Percentiles rank a stretch among this genome's conserved stretches.
These are phyloP conservation scores for Eremobia ochroleuca DNA, from an alignment of 2,888 invertebrate genomes.

Conservation along the genomic window DNA sequence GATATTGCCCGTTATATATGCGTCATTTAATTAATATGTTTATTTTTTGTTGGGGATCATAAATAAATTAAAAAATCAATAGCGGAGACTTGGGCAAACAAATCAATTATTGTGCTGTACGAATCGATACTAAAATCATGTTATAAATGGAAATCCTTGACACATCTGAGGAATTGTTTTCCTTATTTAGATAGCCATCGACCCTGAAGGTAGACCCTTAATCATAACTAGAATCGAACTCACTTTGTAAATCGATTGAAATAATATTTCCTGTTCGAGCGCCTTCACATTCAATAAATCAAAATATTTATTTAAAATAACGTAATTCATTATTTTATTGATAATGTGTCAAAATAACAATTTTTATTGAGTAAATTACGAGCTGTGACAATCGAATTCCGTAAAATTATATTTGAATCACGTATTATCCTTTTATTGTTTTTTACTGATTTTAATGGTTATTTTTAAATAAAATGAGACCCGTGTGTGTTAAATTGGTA, in stretches of 20 bases:
- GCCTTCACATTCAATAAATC: slow-evolving; percentile 65
- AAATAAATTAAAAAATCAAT: not conserved
- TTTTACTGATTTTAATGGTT: not conserved
- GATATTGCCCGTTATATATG: not conserved
- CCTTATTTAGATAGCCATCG: slow-evolving; percentile 81
- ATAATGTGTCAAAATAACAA: slow-evolving; percentile 48
- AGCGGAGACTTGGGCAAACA: slow-evolving; percentile 21
- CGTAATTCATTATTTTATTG: slow-evolving; percentile 56
- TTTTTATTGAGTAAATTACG: slow-evolving; percentile 53
- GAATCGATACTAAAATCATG: slow-evolving; percentile 75
- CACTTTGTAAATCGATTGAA: slow-evolving; percentile 56
- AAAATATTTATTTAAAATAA: slow-evolving; percentile 46
- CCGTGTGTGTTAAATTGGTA: slow-evolving; percentile 33
- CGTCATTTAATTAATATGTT: not conserved
- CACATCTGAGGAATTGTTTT: slow-evolving; percentile 80
- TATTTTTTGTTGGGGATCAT: not conserved
- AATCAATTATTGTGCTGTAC: slow-evolving; percentile 63
- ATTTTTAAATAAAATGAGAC: not conserved
- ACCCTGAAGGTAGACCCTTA: slow-evolving; percentile 78
- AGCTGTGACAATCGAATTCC: slow-evolving; percentile 40
- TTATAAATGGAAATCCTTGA: slow-evolving; percentile 81
- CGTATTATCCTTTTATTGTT: slow-evolving; percentile 3
- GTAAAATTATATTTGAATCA: slow-evolving; percentile 24
- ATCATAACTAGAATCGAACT: slow-evolving; percentile 73
- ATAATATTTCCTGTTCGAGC: slow-evolving; percentile 62